These are phyloP conservation scores for Drosophila mayaguana DNA, from an alignment of 2,888 invertebrate genomes.

Conservation along the genomic window DNA sequence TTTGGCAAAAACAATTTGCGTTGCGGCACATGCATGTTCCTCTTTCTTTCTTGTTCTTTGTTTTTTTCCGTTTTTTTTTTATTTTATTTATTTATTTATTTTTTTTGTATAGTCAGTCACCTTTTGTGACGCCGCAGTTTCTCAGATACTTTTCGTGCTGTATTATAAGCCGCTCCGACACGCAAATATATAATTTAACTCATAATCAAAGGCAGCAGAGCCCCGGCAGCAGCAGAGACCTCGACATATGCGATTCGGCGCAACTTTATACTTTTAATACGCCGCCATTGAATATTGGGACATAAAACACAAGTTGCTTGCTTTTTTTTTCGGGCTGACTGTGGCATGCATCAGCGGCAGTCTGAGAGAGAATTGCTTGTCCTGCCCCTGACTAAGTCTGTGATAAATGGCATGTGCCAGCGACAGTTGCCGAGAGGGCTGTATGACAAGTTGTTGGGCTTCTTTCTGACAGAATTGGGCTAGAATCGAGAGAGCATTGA, in stretches of 20 bases:
- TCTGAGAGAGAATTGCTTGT: constrained; percentile 50
- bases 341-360: constrained; percentile 52
- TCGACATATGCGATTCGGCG: constrained; percentile 57
- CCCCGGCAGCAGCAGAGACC: constrained; percentile 34
- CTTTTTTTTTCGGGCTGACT: constrained; percentile 21
- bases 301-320: constrained; percentile 67
- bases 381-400: constrained; percentile 39
- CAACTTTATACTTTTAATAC: constrained; percentile 76
- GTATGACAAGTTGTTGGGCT: constrained; percentile 38
- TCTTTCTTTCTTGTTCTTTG: constrained; percentile 3
- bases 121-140: constrained; percentile 57
- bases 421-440: constrained; percentile 63
- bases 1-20: constrained; percentile 62
- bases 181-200: constrained; percentile 80
- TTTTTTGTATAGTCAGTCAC: constrained; percentile 54
- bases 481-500: background rate
- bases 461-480: constrained; percentile 15
- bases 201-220: constrained; percentile 65
- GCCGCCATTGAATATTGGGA: constrained; percentile 58
- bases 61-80: constrained; percentile 24
- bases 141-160: constrained; percentile 49
- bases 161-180: constrained; percentile 65
- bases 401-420: constrained; percentile 69
- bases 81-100: constrained; percentile 8
- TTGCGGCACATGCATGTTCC: constrained; percentile 58